Base-by-base conservation (phyloP, 92 coral and sea anemone species). In the Diadumene lineata region DNA sequence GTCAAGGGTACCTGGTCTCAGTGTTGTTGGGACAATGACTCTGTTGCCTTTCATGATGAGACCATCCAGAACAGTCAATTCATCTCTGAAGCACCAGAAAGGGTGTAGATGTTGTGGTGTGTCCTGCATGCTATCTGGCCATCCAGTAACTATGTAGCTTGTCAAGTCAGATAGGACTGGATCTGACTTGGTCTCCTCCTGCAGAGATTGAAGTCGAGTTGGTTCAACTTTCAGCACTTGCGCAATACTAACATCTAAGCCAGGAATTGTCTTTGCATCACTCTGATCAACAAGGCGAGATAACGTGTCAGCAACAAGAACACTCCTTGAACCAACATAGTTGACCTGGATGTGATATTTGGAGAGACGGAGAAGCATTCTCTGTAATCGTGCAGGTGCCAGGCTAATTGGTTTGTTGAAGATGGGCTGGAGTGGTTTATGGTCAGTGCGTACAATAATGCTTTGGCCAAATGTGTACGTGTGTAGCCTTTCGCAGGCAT, bases 81-180 rank as follows among this genome's bases (percentile, higher is more conserved):
- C 88, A 46, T 86, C 87, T 22, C 84, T 71, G 30, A 34, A 81
- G 56, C 64, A 82, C 88, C 81, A 83, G 56, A 50, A 79, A 44
- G 79, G 86, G 58, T 79, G 76, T 11, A 82, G 66, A 66, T 83
- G 79, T 15, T 17, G 3, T 21, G 91, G 87, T 26, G 72, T 79
- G 21, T 82, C 85, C 11, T 55, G 34, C 28, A 30, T 32, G 33
- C 2, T 46, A 28, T 87, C 82, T 2, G 85, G 83, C 85, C 82
- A 83, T 50, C 88, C 92, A 17, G 46, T 87, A 85, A 68, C 62
- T 86, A 31, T n/a, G n/a, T n/a, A 79, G 74, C 74, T 82, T 75
- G 34, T 43, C 21, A 11, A 43, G 75, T 61, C 48, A 51, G 26
- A 31, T 79, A 31, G 51, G 31, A 63, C 43, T 56, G 6, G 83